Evolutionary conservation across 2,113 vertebrate genomes (phyloP), one percentile per base, ranked within the genome.

Genomic region (Rhinichthys klamathensis): DNA sequence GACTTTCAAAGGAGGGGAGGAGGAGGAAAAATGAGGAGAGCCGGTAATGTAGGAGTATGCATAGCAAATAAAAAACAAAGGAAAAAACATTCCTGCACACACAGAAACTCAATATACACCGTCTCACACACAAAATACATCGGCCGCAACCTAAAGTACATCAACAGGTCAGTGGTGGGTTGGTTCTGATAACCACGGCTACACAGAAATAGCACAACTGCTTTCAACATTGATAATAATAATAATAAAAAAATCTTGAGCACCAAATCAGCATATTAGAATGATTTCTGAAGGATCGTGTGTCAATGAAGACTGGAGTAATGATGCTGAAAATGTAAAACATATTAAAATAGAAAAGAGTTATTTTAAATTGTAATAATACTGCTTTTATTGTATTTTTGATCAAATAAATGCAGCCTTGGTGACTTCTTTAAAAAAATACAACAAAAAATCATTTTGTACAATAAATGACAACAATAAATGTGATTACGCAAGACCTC

Each of bases 1-100:
- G 92, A 93, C 91, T 94, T 92, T 85, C 88, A 92, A 90, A 89
- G 87, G 90, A 90, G 81, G 82, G 84, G 86, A 35, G 56, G 69
- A 84, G 82, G 72, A 51, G 80, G 67, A 84, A 72, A 54, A 84
- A 74, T 72, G 73, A 79, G 54, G 30, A 80, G 83, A 84, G 73
- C 35, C 21, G 63, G 75, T 81, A 72, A 81, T 89, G 63, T 84
- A 88, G 69, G 78, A 82, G 87, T 72, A 83, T 74, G 80, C 21
- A 84, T 25, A 27, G 65, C 76, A 75, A 84, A 89, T 87, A 86
- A 56, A 58, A 46, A 44, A 27, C 16, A 38, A 51, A 25, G 63
- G 2, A 25, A 35, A 25, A 84, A 35, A 69, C 69, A 82, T 77
- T 75, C 32, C 63, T 3, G 44, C 54, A 85, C 49, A 82, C 13